Base-by-base conservation (phyloP, 1,140 invertebrate species). In the Physella acuta region DNA sequence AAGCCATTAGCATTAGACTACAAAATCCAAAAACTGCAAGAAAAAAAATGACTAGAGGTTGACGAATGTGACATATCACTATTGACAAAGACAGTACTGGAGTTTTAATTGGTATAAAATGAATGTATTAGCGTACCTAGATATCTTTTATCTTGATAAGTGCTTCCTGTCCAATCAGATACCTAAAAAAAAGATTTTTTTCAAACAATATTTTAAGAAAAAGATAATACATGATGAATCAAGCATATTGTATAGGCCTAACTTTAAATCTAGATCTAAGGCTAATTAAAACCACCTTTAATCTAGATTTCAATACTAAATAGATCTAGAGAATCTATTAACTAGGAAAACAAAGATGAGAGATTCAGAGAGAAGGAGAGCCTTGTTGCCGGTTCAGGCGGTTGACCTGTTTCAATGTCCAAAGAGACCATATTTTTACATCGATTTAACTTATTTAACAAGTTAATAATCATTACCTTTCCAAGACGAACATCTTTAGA, bases 91-190 rank as follows among this genome's bases (percentile, higher is more conserved):
- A n/a, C n/a, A n/a, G n/a, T n/a, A n/a, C n/a, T n/a, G n/a, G n/a
- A n/a, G n/a, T n/a, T n/a, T n/a, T n/a, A n/a, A n/a, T n/a, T n/a
- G n/a, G n/a, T n/a, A n/a, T n/a, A n/a, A n/a, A n/a, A n/a, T n/a
- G n/a, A n/a, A n/a, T n/a, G n/a, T n/a, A n/a, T n/a, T n/a, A n/a
- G 51, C 91, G 90, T 88, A 96, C 94, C 96, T 74, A 93, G 90
- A 85, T 94, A 95, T 86, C 96, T 93, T 80, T 97, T 94, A 84
- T 98, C 96, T 80, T 95, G 94, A 80, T 93, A 94, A 1, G 92
- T 92, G n/a, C 92, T 91, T 63, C 93, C 92, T 59, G 95, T 97
- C 96, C 96, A 99, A 84, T 99, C 96, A 76, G 95, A 95, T 72
- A 98, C 95, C 91, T 92, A 81, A 60, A 55, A 69, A 66, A 69